Percentiles rank a stretch among this genome's conserved stretches.
Conservation (phyloP, 2,797 vertebrate genomes). For the Gouania willdenowi region DNA sequence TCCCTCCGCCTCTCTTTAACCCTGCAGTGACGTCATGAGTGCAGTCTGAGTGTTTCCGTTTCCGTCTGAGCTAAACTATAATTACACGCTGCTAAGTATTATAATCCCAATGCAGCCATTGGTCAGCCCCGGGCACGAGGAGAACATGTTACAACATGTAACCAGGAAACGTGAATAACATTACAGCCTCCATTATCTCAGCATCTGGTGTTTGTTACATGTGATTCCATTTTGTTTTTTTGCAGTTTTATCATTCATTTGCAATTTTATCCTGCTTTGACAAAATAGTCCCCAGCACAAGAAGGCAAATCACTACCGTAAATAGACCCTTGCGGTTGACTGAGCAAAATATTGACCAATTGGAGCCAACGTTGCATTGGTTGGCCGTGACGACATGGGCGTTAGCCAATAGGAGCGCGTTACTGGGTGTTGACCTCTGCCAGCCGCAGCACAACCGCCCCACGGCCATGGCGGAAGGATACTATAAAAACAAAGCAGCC, state of each 20-base stretch:
- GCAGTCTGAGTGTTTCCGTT: constrained; percentile 1
- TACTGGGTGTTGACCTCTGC: constrained; percentile 69
- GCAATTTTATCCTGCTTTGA: constrained; percentile 12
- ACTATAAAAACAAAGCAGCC: constrained; percentile 73
- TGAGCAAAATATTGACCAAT: constrained; percentile 51
- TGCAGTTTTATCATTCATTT: background rate
- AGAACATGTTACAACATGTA: background rate
- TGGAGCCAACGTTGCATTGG: background rate
- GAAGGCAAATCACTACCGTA: constrained; percentile 65
- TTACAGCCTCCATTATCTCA: background rate
- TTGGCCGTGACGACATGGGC: constrained; percentile 30
- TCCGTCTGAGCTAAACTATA: background rate
- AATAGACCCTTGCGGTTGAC: constrained; percentile 56
- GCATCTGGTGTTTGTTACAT: too few species aligned
- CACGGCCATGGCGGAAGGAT: constrained; percentile 75
- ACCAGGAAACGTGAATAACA: background rate
- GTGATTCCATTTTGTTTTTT: background rate
- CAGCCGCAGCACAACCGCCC: constrained; percentile 71
- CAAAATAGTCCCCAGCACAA: constrained; percentile 53
- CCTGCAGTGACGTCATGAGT: constrained; percentile 5
- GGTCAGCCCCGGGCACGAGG: background rate
- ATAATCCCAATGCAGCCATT: background rate
- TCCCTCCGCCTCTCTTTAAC: constrained; percentile 55
- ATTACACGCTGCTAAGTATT: background rate
- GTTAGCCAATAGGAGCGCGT: constrained; percentile 48